A percentile compares a stretch with the other conserved stretches of the same genome.
These are phyloP conservation scores for Phasianus colchicus DNA, from an alignment of 2,113 vertebrate genomes.

Conservation along the genomic window DNA sequence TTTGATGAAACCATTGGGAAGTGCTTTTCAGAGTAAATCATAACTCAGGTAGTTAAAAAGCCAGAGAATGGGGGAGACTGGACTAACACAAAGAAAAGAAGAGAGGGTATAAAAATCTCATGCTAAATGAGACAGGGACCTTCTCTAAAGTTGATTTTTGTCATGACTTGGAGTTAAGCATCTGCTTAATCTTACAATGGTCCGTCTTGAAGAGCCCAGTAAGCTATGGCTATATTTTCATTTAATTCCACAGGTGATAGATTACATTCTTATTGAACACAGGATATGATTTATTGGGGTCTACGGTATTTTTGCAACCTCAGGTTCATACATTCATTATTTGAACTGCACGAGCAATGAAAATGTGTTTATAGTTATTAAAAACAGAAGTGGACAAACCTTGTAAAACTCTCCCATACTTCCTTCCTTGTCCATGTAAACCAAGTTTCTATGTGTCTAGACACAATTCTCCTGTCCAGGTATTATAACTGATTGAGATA, in stretches of 20 bases:
- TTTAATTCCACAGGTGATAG: not conserved
- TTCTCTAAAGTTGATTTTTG: not conserved
- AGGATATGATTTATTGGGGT: not conserved
- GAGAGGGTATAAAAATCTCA: not conserved
- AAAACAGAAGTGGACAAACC: not conserved
- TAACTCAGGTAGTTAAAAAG: not conserved
- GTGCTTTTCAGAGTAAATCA: not conserved
- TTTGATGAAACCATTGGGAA: slow-evolving; percentile 1
- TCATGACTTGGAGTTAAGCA: not conserved
- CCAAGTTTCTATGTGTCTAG: not conserved
- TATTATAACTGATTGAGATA: not conserved
- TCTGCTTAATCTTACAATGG: not conserved
- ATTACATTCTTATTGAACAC: not conserved
- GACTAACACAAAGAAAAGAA: not conserved
- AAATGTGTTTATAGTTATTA: not conserved
- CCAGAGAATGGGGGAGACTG: not conserved
- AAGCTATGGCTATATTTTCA: not conserved
- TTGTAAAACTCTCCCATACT: not conserved
- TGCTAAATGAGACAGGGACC: not conserved
- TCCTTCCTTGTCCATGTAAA: not conserved
- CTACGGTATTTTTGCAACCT: not conserved
- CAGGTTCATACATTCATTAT: not conserved
- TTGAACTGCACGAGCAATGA: not conserved
- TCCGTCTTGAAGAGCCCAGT: not conserved
- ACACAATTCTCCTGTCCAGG: not conserved